Conservation (phyloP, 2,797 vertebrate species). For the Sebastes itinus region DNA sequence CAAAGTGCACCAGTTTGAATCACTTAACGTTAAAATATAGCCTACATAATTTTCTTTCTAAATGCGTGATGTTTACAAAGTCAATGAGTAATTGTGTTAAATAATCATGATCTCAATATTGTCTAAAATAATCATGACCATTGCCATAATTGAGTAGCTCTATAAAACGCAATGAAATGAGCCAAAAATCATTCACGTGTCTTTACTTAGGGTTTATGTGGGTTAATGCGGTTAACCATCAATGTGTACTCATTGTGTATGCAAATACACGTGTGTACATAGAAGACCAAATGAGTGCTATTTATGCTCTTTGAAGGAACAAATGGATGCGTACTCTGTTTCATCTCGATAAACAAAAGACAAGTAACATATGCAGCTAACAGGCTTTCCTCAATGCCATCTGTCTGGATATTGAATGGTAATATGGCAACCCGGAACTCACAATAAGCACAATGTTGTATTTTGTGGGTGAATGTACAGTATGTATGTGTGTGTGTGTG, state of each 20-base stretch:
- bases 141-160: not conserved
- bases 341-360: constrained; percentile 49
- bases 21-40: not conserved
- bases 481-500: not conserved
- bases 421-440: constrained; percentile 9
- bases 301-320: constrained; percentile 26
- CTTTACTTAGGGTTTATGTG: not conserved
- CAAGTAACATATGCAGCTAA: constrained; percentile 43
- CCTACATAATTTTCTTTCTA: not conserved
- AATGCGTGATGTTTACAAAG: not conserved
- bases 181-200: not conserved
- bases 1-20: not conserved
- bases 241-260: not conserved
- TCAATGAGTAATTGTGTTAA: not conserved
- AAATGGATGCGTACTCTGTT: constrained; percentile 27
- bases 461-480: not conserved
- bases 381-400: constrained; percentile 33
- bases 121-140: not conserved
- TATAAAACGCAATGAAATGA: not conserved
- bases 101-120: not conserved
- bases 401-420: constrained; percentile 37
- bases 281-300: constrained; percentile 2
- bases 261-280: not conserved
- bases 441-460: not conserved
- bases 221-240: not conserved